Evolutionary conservation across 2,113 vertebrate genomes (phyloP).

Genomic region (Tursiops truncatus): DNA sequence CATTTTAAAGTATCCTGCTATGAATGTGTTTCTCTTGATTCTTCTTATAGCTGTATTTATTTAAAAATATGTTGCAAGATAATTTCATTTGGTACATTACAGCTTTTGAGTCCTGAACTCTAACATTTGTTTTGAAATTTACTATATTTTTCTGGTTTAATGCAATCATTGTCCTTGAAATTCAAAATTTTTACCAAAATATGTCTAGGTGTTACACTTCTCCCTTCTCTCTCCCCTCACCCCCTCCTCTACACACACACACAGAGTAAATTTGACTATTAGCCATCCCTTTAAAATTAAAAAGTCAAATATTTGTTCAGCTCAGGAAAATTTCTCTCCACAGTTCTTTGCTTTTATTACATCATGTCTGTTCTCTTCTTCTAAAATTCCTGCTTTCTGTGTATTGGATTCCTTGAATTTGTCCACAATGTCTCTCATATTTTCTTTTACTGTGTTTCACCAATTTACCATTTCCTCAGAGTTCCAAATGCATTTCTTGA

Average conservation of each 20-base stretch:
- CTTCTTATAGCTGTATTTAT: not conserved
- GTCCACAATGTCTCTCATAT: not conserved
- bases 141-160: not conserved
- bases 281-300: not conserved
- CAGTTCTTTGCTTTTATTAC: not conserved
- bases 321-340: not conserved
- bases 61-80: not conserved
- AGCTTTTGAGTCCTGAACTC: not conserved
- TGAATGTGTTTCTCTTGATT: not conserved
- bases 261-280: not conserved
- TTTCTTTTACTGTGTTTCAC: not conserved
- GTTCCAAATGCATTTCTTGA: not conserved
- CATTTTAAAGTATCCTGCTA: not conserved
- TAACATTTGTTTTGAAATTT: not conserved
- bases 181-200: not conserved
- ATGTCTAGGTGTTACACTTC: not conserved
- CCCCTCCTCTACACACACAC: not conserved
- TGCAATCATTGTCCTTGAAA: not conserved
- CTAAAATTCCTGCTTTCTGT: not conserved
- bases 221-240: not conserved
- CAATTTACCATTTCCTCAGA: not conserved
- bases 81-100: not conserved
- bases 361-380: not conserved
- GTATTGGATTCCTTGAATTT: not conserved
- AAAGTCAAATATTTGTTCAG: not conserved